Evolutionary conservation across 2,113 vertebrate species (phyloP).

Genomic region (Gymnogyps californianus): DNA sequence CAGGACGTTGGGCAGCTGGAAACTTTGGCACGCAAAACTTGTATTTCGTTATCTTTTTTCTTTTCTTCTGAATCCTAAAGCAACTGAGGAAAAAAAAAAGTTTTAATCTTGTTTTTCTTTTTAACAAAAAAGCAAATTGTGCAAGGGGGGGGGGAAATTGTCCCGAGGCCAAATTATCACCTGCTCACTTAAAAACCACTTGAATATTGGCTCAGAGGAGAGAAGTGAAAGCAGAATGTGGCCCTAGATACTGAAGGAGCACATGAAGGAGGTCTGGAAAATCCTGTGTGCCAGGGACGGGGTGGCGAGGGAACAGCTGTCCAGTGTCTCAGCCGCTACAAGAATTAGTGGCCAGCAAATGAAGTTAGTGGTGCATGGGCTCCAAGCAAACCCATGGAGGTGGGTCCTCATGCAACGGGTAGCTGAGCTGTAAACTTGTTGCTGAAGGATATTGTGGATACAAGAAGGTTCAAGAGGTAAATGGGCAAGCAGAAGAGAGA

Average conservation of each 20-base stretch:
- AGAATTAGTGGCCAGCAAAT: background rate
- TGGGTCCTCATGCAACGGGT: background rate
- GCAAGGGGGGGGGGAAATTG: background rate
- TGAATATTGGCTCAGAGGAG: background rate
- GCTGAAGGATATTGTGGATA: background rate
- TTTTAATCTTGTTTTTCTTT: background rate
- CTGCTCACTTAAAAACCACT: background rate
- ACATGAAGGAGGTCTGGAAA: background rate
- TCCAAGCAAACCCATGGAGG: background rate
- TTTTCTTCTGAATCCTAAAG: background rate
- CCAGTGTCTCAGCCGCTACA: background rate
- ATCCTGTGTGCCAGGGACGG: background rate
- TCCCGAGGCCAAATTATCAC: background rate
- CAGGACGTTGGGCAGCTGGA: constrained; percentile 18
- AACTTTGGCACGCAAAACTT: background rate
- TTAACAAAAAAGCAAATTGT: background rate
- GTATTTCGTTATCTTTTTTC: background rate
- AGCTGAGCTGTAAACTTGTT: background rate
- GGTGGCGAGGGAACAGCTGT: background rate
- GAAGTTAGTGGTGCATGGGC: background rate
- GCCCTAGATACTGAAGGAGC: background rate
- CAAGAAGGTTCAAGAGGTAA: background rate
- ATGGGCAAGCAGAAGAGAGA: background rate
- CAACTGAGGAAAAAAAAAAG: background rate
- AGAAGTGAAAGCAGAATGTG: background rate